phyloP scores from a whole-genome alignment of 1,140 invertebrate genomes.

The Drosophila sturtevanti region DNA sequence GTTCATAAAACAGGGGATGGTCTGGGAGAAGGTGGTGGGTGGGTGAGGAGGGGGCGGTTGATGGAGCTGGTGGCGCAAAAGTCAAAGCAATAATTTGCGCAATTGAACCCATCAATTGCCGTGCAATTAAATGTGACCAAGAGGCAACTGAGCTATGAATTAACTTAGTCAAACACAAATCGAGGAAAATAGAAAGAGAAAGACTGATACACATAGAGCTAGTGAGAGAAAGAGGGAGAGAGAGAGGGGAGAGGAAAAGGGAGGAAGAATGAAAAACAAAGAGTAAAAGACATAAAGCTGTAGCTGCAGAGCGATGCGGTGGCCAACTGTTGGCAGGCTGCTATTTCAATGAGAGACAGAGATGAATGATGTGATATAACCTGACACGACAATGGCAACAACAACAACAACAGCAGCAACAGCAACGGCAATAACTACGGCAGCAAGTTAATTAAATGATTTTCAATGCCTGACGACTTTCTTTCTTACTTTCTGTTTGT shows the following conservation, averaged over 20 bases:
- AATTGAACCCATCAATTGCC: conserved; percentile 78
- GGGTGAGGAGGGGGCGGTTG: neutral
- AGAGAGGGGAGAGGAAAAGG: too few species aligned
- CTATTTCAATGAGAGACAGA: conserved; percentile 10
- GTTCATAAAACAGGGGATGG: too few species aligned
- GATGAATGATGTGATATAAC: conserved; percentile 61
- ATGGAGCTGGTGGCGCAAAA: conserved; percentile 32
- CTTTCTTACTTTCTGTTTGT: conserved; percentile 30
- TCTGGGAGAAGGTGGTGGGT: neutral
- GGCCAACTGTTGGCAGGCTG: neutral
- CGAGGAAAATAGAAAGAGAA: neutral
- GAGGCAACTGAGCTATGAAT: conserved; percentile 50
- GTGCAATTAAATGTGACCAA: conserved; percentile 74
- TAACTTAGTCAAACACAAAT: conserved; percentile 5
- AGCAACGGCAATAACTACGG: neutral
- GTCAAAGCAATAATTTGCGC: conserved; percentile 73
- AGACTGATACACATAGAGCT: neutral
- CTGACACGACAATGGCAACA: conserved; percentile 22
- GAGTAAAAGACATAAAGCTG: too few species aligned
- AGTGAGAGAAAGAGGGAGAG: too few species aligned
- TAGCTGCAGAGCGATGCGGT: neutral
- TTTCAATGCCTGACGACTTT: conserved; percentile 65
- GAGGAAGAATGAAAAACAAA: too few species aligned
- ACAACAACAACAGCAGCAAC: conserved; percentile 18
- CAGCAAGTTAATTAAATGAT: conserved; percentile 74